Conservation (phyloP, 2,888 invertebrate genomes). For the Bembecia ichneumoniformis region DNA sequence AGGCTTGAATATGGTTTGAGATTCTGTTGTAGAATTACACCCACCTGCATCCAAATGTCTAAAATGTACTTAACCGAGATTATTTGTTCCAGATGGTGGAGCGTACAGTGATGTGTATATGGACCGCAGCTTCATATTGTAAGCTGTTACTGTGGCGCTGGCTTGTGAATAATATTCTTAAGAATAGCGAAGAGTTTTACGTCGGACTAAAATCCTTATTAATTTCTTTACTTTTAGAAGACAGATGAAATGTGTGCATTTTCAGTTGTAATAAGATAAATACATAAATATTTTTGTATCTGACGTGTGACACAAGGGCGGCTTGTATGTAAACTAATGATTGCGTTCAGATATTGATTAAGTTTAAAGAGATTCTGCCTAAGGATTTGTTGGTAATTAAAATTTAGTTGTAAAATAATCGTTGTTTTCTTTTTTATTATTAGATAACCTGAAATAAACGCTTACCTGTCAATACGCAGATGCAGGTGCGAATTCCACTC, state of each 20-base stretch:
- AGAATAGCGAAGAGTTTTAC: conserved; percentile 34
- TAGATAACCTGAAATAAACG: too few species aligned
- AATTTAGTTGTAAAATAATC: conserved; percentile 34
- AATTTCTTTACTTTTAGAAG: conserved; percentile 45
- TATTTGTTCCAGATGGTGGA: neutral
- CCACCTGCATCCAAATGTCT: too few species aligned
- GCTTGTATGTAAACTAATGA: conserved; percentile 48
- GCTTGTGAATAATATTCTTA: conserved; percentile 55
- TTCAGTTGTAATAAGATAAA: conserved; percentile 60
- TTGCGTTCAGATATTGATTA: conserved; percentile 58
- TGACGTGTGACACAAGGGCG: conserved; percentile 45
- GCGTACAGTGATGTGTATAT: conserved; percentile 43
- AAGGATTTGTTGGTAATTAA: conserved; percentile 68
- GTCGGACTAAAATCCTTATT: conserved; percentile 39
- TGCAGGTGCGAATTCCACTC: too few species aligned
- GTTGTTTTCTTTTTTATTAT: neutral
- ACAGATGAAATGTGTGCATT: conserved; percentile 58
- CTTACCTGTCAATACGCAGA: too few species aligned
- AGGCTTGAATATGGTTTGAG: too few species aligned
- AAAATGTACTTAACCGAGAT: too few species aligned
- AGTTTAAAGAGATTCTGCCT: conserved; percentile 53
- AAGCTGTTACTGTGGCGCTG: conserved; percentile 37
- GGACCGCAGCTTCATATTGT: conserved; percentile 51
- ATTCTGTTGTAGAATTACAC: too few species aligned
- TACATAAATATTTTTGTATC: conserved; percentile 60